Percentiles rank a stretch among this genome's conserved stretches.
Evolutionary conservation across 2,888 invertebrate genomes (phyloP).

Genomic region (Ryuthela nishihirai): DNA sequence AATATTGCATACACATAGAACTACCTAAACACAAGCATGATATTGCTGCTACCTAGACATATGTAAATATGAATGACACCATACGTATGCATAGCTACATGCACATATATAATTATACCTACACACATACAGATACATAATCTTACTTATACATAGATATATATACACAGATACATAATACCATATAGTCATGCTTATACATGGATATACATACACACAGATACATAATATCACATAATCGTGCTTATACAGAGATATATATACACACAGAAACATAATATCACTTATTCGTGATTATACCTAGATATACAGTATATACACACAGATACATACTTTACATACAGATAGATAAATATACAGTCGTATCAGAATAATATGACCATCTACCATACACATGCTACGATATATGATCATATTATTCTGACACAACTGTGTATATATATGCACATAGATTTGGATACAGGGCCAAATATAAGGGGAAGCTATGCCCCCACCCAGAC

Average conservation of each 20-base stretch:
- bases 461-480: too few relatives aligned
- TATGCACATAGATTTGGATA: too few relatives aligned
- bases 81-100: too few relatives aligned
- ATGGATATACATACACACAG: background rate
- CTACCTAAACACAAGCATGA: too few relatives aligned
- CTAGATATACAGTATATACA: background rate
- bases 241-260: background rate
- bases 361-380: background rate
- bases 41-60: too few relatives aligned
- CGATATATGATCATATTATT: too few relatives aligned
- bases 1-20: too few relatives aligned
- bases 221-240: background rate
- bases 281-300: background rate
- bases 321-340: background rate
- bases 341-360: background rate
- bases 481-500: too few relatives aligned
- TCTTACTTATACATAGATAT: background rate
- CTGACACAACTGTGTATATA: too few relatives aligned
- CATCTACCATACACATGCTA: too few relatives aligned
- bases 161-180: background rate
- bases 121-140: background rate
- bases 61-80: too few relatives aligned
- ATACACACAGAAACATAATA: background rate
- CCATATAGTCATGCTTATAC: background rate
- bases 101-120: too few relatives aligned